Percentiles rank a stretch among this genome's conserved stretches.
Evolutionary conservation across 2,888 invertebrate genomes (phyloP).

Genomic region (Seira ritae): DNA sequence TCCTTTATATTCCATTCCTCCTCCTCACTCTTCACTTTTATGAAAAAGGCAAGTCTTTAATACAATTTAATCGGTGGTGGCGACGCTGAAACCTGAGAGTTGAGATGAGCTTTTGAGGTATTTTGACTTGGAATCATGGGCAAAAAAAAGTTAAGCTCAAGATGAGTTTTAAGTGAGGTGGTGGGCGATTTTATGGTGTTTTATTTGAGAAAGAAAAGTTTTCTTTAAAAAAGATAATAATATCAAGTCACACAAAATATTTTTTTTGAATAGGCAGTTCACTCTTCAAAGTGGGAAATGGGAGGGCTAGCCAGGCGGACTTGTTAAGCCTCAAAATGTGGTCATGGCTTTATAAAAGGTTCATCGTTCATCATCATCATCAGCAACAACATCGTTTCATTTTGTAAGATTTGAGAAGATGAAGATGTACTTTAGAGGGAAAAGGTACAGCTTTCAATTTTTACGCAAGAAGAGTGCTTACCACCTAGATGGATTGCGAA

Average conservation of each 20-base stretch:
- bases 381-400: no score
- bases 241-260: slow-evolving; percentile 44
- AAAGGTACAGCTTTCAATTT: no score
- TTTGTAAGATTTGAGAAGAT: no score
- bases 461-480: no score
- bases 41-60: slow-evolving; percentile 52
- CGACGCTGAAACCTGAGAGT: slow-evolving; percentile 28
- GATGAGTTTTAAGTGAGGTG: no score
- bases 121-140: slow-evolving; percentile 31
- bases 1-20: slow-evolving; percentile 33
- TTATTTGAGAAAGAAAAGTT: slow-evolving; percentile 35
- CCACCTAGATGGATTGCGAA: no score
- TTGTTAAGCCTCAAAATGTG: slow-evolving; percentile 58
- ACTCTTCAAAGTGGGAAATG: slow-evolving; percentile 51
- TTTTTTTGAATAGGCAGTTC: slow-evolving; percentile 33
- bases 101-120: slow-evolving; percentile 14
- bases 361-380: slow-evolving; percentile 54
- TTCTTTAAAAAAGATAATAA: slow-evolving; percentile 25
- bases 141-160: no score
- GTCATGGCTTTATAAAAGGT: slow-evolving; percentile 53
- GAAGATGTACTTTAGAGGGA: no score
- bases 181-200: slow-evolving; percentile 59
- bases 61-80: slow-evolving; percentile 59
- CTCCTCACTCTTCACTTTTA: no score
- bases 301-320: slow-evolving; percentile 58